Conservation (phyloP, 2,888 invertebrate genomes). For the Aricia artaxerxes region DNA sequence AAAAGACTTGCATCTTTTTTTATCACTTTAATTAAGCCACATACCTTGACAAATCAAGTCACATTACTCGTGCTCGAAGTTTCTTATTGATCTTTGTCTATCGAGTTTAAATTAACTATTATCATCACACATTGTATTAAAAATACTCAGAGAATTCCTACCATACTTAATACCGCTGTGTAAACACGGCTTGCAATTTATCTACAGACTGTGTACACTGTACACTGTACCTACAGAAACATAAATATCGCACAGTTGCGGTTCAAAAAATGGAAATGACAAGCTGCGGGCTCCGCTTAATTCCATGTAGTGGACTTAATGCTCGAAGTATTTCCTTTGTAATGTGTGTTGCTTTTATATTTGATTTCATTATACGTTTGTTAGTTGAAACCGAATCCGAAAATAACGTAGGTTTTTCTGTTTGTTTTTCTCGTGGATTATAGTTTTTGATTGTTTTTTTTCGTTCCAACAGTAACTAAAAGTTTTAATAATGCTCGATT, state of each 20-base stretch:
- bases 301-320: conserved; percentile 40
- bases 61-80: too few species aligned
- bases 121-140: not conserved
- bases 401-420: not conserved
- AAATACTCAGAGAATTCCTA: not conserved
- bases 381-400: not conserved
- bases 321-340: conserved; percentile 40
- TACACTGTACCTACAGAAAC: conserved; percentile 37
- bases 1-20: too few species aligned
- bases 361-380: conserved; percentile 26
- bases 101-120: not conserved
- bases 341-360: conserved; percentile 34
- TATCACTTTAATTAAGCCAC: too few species aligned
- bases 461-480: not conserved
- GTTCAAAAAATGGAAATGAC: conserved; percentile 41
- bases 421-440: not conserved
- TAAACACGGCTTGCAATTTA: conserved; percentile 32
- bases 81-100: not conserved
- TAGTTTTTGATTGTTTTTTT: not conserved
- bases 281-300: conserved; percentile 40
- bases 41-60: too few species aligned
- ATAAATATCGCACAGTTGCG: conserved; percentile 41
- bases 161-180: not conserved
- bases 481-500: not conserved
- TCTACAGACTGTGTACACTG: conserved; percentile 38